These are phyloP conservation scores for Balearica regulorum DNA, from an alignment of 2,797 vertebrate genomes.

Conservation along the genomic window DNA sequence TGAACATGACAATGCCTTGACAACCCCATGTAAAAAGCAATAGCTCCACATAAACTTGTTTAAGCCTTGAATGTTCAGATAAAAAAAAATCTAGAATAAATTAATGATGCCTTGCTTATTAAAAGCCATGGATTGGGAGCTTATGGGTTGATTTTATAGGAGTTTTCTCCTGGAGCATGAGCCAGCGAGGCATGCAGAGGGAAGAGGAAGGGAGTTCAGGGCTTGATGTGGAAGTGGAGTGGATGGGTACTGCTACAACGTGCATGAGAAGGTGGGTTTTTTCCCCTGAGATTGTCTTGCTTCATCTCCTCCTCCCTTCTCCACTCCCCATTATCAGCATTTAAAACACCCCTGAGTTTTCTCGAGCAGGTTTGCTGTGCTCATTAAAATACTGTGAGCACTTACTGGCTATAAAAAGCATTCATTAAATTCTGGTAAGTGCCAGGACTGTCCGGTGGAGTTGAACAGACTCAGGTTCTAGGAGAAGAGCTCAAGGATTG, in stretches of 20 bases:
- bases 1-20: not conserved
- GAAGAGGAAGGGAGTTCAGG: not conserved
- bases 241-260: not conserved
- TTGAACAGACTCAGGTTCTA: not conserved
- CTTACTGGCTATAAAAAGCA: conserved; percentile 36
- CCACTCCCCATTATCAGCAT: not conserved
- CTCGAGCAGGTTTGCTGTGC: conserved; percentile 1
- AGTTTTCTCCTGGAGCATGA: not conserved
- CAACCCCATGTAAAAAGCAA: not conserved
- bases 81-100: not conserved
- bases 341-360: conserved; percentile 13
- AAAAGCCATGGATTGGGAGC: not conserved
- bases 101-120: not conserved
- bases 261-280: not conserved
- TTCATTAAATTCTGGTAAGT: conserved; percentile 45
- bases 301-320: not conserved
- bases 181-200: not conserved
- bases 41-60: not conserved
- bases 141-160: not conserved
- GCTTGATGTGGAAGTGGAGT: not conserved
- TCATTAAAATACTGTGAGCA: conserved; percentile 50
- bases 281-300: not conserved
- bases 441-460: conserved; percentile 8
- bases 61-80: not conserved
- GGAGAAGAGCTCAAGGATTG: not conserved